Percentiles rank a stretch among this genome's conserved stretches.
phyloP scores from a whole-genome alignment of 2,888 invertebrate species.

The Creontiades dilutus region DNA sequence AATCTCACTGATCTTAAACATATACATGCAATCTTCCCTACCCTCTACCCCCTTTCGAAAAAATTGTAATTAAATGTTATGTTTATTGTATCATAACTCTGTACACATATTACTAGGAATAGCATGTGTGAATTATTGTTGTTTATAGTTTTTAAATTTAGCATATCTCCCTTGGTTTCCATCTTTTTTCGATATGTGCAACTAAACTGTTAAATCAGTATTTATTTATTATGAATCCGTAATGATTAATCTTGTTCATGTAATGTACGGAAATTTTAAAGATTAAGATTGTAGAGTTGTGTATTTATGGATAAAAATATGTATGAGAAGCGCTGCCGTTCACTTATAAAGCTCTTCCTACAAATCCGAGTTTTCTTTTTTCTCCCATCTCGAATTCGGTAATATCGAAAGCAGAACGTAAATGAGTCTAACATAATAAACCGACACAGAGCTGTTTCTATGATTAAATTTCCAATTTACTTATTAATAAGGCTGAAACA shows the following conservation, averaged over 20 bases:
- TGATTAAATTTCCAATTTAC: too few species aligned
- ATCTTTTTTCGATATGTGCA: slow-evolving; percentile 66
- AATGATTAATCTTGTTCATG: slow-evolving; percentile 75
- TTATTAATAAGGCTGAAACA: too few species aligned
- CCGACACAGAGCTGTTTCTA: too few species aligned
- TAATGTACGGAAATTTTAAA: slow-evolving; percentile 76
- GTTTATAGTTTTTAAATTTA: slow-evolving; percentile 74
- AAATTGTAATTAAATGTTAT: slow-evolving; percentile 74
- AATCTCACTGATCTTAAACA: slow-evolving; percentile 60
- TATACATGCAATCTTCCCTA: slow-evolving; percentile 72
- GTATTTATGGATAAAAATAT: slow-evolving; percentile 76
- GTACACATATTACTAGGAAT: slow-evolving; percentile 73
- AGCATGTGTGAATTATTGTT: slow-evolving; percentile 74
- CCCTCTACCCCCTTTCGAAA: slow-evolving; percentile 62
- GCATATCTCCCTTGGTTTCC: slow-evolving; percentile 69
- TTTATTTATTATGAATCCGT: slow-evolving; percentile 74
- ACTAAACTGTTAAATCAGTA: slow-evolving; percentile 73
- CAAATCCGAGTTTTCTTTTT: slow-evolving; percentile 33
- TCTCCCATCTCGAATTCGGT: not conserved
- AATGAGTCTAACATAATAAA: too few species aligned
- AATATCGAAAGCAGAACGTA: too few species aligned
- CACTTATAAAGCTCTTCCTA: slow-evolving; percentile 71
- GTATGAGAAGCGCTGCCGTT: slow-evolving; percentile 66
- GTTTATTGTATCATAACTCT: slow-evolving; percentile 74
- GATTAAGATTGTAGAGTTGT: slow-evolving; percentile 76